These are phyloP conservation scores for Sturmia bella DNA, from an alignment of 2,888 invertebrate species.

Conservation along the genomic window DNA sequence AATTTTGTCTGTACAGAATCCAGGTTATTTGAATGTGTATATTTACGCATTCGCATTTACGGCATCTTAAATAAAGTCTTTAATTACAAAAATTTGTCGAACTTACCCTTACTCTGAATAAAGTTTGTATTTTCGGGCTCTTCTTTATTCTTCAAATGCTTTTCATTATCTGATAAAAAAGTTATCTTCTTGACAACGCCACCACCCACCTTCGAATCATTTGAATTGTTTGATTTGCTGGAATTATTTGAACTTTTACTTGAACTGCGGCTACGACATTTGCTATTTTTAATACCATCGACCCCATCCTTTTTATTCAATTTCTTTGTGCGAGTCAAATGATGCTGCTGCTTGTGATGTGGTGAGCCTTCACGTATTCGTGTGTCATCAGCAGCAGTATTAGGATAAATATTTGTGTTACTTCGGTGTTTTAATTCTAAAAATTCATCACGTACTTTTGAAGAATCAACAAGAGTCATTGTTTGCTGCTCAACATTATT, in stretches of 20 bases:
- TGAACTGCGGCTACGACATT: conserved; percentile 51
- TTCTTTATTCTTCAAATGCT: conserved; percentile 23
- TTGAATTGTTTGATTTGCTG: conserved; percentile 53
- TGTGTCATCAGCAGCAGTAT: conserved; percentile 48
- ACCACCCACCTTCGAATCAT: conserved; percentile 55
- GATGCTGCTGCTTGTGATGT: conserved; percentile 56
- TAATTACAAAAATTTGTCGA: not conserved
- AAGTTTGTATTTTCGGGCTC: conserved; percentile 22
- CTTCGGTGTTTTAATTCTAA: conserved; percentile 73
- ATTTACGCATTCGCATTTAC: not conserved
- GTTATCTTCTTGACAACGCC: conserved; percentile 37
- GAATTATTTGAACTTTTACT: conserved; percentile 54
- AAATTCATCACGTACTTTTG: conserved; percentile 73
- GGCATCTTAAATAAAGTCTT: too few relatives aligned
- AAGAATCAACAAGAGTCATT: conserved; percentile 55
- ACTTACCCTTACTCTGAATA: conserved; percentile 62
- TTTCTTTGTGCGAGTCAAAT: conserved; percentile 32
- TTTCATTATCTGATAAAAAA: conserved; percentile 51
- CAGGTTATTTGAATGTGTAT: conserved; percentile 29
- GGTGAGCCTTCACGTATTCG: conserved; percentile 40
- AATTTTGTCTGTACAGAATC: conserved; percentile 47
- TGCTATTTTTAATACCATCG: conserved; percentile 19
- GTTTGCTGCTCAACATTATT: conserved; percentile 44
- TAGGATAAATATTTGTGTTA: conserved; percentile 62
- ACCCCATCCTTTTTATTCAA: conserved; percentile 27